These are phyloP conservation scores for Lottia gigantea DNA, from an alignment of 2,888 invertebrate genomes.

Conservation along the genomic window DNA sequence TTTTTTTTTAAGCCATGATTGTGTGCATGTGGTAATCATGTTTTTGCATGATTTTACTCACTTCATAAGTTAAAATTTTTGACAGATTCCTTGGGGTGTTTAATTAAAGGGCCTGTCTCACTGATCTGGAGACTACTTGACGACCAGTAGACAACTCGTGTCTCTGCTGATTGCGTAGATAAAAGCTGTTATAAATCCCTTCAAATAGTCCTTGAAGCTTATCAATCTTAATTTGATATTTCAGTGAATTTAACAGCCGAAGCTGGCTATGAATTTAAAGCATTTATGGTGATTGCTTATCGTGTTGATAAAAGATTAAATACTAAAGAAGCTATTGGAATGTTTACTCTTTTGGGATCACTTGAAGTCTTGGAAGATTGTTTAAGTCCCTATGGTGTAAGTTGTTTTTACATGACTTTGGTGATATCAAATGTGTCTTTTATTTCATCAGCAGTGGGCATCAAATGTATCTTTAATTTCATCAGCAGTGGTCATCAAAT, in stretches of 20 bases:
- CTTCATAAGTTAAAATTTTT: too few relatives aligned
- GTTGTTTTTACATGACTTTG: background rate
- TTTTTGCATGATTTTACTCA: too few relatives aligned
- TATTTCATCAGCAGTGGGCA: background rate
- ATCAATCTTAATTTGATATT: constrained; percentile 7
- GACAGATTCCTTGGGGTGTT: too few relatives aligned
- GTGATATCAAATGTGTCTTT: background rate
- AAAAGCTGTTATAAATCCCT: background rate
- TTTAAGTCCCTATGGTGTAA: constrained; percentile 12
- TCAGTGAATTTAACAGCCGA: constrained; percentile 47
- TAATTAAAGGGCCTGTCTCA: too few relatives aligned
- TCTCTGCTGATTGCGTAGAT: too few relatives aligned
- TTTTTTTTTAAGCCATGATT: too few relatives aligned
- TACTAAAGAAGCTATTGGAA: constrained; percentile 21
- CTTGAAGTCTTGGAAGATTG: constrained; percentile 20
- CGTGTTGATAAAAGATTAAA: constrained; percentile 17
- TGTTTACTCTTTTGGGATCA: constrained; percentile 14
- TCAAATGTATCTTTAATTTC: too few relatives aligned
- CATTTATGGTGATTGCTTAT: constrained; percentile 51
- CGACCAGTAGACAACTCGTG: too few relatives aligned
- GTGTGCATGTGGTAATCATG: too few relatives aligned
- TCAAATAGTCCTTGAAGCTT: too few relatives aligned
- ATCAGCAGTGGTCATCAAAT: too few relatives aligned
- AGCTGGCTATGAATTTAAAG: constrained; percentile 34
- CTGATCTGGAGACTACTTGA: too few relatives aligned